Evolutionary conservation across 2,113 vertebrate genomes (phyloP).

Genomic region (Petrocephalus zakoni): DNA sequence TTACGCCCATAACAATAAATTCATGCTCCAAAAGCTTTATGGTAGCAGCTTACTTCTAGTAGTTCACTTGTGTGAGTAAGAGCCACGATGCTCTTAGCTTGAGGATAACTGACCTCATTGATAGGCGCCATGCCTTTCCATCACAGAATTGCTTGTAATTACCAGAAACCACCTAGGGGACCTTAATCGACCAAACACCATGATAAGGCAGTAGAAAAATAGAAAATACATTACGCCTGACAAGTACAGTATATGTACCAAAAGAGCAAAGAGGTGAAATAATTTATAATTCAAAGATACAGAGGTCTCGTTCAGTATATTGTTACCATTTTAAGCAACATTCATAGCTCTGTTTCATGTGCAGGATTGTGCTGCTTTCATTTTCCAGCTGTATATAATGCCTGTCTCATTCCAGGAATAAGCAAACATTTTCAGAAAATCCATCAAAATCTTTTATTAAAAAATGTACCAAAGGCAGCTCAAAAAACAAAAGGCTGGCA

Average conservation of each 20-base stretch:
- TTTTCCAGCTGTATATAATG: background rate
- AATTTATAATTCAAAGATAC: background rate
- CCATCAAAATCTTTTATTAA: background rate
- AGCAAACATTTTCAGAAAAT: background rate
- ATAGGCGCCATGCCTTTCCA: slow-evolving; percentile 42
- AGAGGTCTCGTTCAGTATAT: background rate
- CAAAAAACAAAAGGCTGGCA: background rate
- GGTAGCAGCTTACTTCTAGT: background rate
- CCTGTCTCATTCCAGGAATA: background rate
- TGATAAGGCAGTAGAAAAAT: slow-evolving; percentile 51
- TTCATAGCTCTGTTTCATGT: background rate
- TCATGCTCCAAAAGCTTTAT: background rate
- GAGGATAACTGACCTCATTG: slow-evolving; percentile 40
- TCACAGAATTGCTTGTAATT: slow-evolving; percentile 59
- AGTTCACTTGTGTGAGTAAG: background rate
- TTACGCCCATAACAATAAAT: slow-evolving; percentile 2
- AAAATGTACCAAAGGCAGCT: background rate
- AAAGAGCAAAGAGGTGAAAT: background rate
- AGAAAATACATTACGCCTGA: slow-evolving; percentile 31
- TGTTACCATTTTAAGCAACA: background rate
- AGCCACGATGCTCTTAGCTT: background rate
- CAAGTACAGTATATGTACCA: background rate
- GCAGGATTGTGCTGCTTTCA: background rate
- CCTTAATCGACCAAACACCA: slow-evolving; percentile 53
- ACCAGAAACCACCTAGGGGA: slow-evolving; percentile 56